These are phyloP conservation scores for Clupea harengus DNA, from an alignment of 2,113 vertebrate species.

Conservation along the genomic window DNA sequence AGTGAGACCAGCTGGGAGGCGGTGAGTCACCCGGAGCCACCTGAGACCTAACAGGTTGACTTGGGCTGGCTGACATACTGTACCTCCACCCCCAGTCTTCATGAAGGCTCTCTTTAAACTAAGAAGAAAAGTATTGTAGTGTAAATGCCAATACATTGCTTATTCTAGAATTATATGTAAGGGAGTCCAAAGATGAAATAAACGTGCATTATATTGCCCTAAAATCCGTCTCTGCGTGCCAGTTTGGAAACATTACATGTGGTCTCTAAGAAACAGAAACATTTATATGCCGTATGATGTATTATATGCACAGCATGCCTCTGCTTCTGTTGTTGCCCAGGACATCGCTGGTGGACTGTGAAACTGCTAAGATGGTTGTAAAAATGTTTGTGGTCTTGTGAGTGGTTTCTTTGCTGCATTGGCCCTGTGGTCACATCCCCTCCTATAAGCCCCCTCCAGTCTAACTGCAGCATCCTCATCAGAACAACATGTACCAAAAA, in stretches of 20 bases:
- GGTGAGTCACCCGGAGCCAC: neutral
- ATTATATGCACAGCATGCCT: too few species aligned
- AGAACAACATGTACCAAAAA: slow-evolving; percentile 65
- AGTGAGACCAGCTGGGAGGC: slow-evolving; percentile 38
- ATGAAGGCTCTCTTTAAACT: neutral
- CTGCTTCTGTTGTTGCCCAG: neutral
- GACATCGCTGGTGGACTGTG: neutral
- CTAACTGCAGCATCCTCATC: slow-evolving; percentile 31
- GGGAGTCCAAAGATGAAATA: neutral
- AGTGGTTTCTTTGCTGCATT: neutral
- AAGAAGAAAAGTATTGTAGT: neutral
- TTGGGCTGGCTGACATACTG: slow-evolving; percentile 1
- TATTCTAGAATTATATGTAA: neutral
- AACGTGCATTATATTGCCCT: neutral
- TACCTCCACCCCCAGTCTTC: neutral
- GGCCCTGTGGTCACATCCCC: neutral
- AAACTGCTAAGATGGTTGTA: neutral
- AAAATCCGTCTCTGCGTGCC: neutral
- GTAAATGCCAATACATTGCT: neutral
- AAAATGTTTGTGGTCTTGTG: neutral
- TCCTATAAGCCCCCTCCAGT: neutral
- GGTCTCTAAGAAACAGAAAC: neutral
- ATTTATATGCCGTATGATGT: too few species aligned
- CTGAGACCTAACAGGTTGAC: slow-evolving; percentile 13
- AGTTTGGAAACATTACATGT: neutral